Evolutionary conservation across 2,888 invertebrate genomes (phyloP).

Genomic region (Enchytraeus crypticus): DNA sequence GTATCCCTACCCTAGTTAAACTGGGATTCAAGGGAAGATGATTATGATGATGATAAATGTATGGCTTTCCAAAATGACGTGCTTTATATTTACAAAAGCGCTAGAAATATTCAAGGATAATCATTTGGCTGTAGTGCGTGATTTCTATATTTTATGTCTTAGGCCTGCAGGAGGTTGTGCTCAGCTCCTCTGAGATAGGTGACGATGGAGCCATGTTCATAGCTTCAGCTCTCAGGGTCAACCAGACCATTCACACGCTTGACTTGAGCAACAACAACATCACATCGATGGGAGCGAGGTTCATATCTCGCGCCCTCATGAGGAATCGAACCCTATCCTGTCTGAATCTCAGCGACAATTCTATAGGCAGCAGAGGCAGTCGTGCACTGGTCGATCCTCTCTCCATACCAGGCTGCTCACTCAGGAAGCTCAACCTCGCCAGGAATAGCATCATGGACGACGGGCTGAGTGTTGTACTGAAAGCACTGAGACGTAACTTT

Average conservation of each 20-base stretch:
- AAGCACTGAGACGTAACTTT: slow-evolving; percentile 35
- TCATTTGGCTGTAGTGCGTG: too few relatives aligned
- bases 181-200: slow-evolving; percentile 38
- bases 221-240: slow-evolving; percentile 32
- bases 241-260: slow-evolving; percentile 33
- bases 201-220: slow-evolving; percentile 34
- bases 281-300: slow-evolving; percentile 32
- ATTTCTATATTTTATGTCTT: too few relatives aligned
- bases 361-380: slow-evolving; percentile 37
- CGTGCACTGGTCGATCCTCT: slow-evolving; percentile 32
- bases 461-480: slow-evolving; percentile 36
- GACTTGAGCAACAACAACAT: slow-evolving; percentile 41
- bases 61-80: too few relatives aligned
- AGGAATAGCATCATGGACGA: slow-evolving; percentile 37
- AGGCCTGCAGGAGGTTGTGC: slow-evolving; percentile 35
- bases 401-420: slow-evolving; percentile 26
- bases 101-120: too few relatives aligned
- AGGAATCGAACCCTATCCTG: slow-evolving; percentile 33
- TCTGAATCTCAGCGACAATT: slow-evolving; percentile 42
- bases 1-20: too few relatives aligned
- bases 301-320: slow-evolving; percentile 31
- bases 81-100: too few relatives aligned
- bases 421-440: slow-evolving; percentile 37
- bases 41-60: too few relatives aligned
- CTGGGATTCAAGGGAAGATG: too few relatives aligned